Evolutionary conservation across 2,888 invertebrate genomes (phyloP), one percentile per base, ranked within the genome.

Genomic region (Seira musarum): DNA sequence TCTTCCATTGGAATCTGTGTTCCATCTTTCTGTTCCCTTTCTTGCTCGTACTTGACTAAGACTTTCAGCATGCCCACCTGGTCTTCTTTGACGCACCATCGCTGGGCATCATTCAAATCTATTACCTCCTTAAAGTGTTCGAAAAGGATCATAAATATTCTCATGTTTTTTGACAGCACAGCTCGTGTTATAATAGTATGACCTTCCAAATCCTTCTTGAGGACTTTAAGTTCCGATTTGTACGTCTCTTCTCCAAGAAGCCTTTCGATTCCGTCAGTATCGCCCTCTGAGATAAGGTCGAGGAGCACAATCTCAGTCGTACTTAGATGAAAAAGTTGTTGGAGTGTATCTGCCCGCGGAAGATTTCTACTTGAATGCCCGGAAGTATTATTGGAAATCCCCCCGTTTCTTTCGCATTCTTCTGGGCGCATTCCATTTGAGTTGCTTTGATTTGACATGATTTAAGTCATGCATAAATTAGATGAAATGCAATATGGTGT

Each of bases 11-110:
- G 40, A 40, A 40, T 40, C 40, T 40, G 6, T 40, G 6, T 40
- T 8, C 40, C 40, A 8, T 13, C 40, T 8, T 13, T 6, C 6
- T 6, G 13, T 19, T 35, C 5, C 22, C 40, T 10, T 1, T 25
- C 10, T 30, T 63, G 53, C 5, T 57, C 60, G 25, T 46, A 69
- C 13, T 92, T 90, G 57, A 91, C 89, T 80, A 93, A 89, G 86
- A 91, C 89, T 87, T 90, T 89, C 69, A 93, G 90, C 84, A 93
- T 92, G 87, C 90, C 91, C 30, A 90, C 89, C 87, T 92, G 91
- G 87, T 93, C 93, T 87, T 92, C 90, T 87, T 90, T 89, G 80
- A 94, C 91, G 2, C 94, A 93, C 86, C 93, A 92, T 72, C 94
- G 89, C 22, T 92, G 91, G 69, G 92, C 91, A 88, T 94, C 94